Base-by-base conservation (phyloP, 1,140 invertebrate species). In the Papilio helenus region DNA sequence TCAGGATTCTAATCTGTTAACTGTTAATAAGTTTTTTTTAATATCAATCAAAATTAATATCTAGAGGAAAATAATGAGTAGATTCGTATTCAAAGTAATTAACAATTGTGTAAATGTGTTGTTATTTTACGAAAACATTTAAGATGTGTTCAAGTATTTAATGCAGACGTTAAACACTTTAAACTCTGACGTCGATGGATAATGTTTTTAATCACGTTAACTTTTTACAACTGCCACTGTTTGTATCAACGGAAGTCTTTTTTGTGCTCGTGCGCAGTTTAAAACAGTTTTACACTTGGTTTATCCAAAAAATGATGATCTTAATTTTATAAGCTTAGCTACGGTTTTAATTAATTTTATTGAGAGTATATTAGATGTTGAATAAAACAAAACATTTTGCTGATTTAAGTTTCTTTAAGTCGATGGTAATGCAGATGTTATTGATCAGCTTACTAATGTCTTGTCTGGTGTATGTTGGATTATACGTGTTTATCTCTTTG, bases 191-290 rank as follows among this genome's bases (percentile, higher is more conserved):
- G 61, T 68, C 23, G 12, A 34, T 29, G 61, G 23, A 68, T 68
- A 29, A 68, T 68, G 26, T 68, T 68, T 65, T 65, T 68, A 68
- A 68, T 68, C 61, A 68, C 61, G 29, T 68, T 68, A 29, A 68
- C 26, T 68, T 68, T 58, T 68, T 68, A 68, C 26, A 68, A 34
- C 29, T 5, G 12, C 26, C 18, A 16, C 26, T 29, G 58, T 8
- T 61, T 5, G 61, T 68, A 34, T 18, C 10, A 68, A 68, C 26
- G 61, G 61, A 68, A 68, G 61, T 34, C 23, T 68, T 68, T 61
- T 68, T 68, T 68, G 26, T 29, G 12, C 26, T 29, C 14, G 61
- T 65, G 23, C 58, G 23, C 61, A 68, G 23, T 34, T 29, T 68
- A 68, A 2, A 61, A 68, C 61, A 68, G 61, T 68, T 68, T 65